Percentiles rank a stretch among this genome's conserved stretches.
phyloP scores from a whole-genome alignment of 1,140 invertebrate species.

The Aphis craccivora region DNA sequence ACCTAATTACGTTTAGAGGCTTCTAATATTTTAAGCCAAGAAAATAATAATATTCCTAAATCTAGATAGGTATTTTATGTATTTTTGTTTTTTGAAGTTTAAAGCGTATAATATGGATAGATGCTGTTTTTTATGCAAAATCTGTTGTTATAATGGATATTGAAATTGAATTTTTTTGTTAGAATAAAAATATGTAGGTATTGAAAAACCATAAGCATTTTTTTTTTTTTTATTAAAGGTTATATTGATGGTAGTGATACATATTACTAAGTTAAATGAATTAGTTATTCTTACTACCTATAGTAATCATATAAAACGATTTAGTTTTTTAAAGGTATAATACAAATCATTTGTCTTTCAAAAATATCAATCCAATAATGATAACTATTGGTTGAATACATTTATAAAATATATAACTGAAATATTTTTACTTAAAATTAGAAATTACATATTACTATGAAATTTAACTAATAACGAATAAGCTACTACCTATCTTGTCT shows the following conservation, averaged over 20 bases:
- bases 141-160: background rate
- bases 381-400: background rate
- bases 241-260: too few relatives aligned
- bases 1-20: background rate
- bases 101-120: background rate
- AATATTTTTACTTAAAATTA: background rate
- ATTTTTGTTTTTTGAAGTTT: background rate
- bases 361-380: background rate
- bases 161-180: background rate
- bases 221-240: too few relatives aligned
- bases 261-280: too few relatives aligned
- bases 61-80: background rate
- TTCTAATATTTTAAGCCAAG: background rate
- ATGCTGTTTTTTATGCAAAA: background rate
- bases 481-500: background rate
- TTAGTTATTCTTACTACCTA: background rate
- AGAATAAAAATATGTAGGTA: too few relatives aligned
- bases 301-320: background rate
- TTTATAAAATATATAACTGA: background rate
- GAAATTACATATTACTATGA: background rate
- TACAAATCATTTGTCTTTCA: background rate
- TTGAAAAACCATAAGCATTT: too few relatives aligned
- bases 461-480: background rate
- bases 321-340: background rate
- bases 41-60: background rate